Evolutionary conservation across 1,140 invertebrate genomes (phyloP).

Genomic region (Rhagoletis pomonella): DNA sequence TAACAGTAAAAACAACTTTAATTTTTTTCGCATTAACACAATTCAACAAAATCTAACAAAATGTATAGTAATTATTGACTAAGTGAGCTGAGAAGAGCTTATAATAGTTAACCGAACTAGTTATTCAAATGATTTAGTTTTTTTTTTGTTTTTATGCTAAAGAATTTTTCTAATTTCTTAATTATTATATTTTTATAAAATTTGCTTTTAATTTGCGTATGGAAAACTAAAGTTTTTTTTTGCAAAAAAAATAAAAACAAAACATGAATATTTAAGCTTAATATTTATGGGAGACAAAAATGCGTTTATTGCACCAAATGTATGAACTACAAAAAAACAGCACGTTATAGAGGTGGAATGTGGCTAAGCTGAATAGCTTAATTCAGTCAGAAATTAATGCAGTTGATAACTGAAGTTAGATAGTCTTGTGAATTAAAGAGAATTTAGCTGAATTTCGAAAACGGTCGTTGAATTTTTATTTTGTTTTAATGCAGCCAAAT

Average conservation of each 20-base stretch:
- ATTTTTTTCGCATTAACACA: not conserved
- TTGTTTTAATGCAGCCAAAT: too few species aligned
- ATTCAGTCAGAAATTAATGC: not conserved
- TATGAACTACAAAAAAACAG: not conserved
- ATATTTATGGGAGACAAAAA: too few species aligned
- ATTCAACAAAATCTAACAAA: slow-evolving; percentile 31
- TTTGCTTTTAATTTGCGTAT: slow-evolving; percentile 7
- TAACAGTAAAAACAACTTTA: slow-evolving; percentile 11
- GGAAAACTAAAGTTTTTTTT: slow-evolving; percentile 23
- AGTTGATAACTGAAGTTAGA: too few species aligned
- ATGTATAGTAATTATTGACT: slow-evolving; percentile 21
- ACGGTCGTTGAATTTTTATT: too few species aligned
- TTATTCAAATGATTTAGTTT: not conserved
- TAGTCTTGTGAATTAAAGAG: too few species aligned
- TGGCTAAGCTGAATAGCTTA: not conserved
- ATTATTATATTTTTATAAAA: not conserved
- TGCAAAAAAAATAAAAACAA: too few species aligned
- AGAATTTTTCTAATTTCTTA: slow-evolving; percentile 1
- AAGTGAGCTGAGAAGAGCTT: not conserved
- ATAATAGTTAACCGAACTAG: slow-evolving; percentile 9
- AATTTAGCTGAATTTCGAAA: too few species aligned
- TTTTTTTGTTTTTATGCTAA: slow-evolving; percentile 14
- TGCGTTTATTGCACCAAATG: not conserved
- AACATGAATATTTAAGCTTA: too few species aligned
- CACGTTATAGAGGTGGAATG: not conserved